Base-by-base conservation (phyloP, 2,113 vertebrate species). In the Hippoglossus stenolepis region DNA sequence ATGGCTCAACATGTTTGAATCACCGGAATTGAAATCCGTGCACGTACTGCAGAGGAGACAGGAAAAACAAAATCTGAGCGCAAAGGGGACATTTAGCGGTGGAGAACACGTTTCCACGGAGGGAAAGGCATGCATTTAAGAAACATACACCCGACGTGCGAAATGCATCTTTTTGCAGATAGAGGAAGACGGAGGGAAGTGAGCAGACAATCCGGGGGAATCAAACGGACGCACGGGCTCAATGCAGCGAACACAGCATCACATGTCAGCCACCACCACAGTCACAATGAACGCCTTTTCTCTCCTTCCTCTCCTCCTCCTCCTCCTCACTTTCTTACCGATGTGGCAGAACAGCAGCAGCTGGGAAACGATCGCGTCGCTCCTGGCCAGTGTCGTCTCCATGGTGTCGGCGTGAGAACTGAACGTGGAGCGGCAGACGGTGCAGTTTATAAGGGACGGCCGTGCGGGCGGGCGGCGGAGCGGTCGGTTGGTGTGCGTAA, bases 331-430 rank as follows among this genome's bases (percentile, higher is more conserved):
- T 63, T 85, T 80, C 93, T 90, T 91, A 94, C 94, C 94, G 83
- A 82, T 87, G 0, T 85, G 85, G 69, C 84, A 82, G 77, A 94
- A 56, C 53, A 93, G 75, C 31, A 92, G 88, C 82, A 93, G 85
- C 75, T 80, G 91, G 24, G 54, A 86, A 75, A 89, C 56, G 47
- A 87, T 17, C 21, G 88, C 8, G 4, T 72, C 57, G 63, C 65
- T 83, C 72, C 82, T 62, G 58, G 7, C 58, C 26, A 53, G 23
- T 45, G 77, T 31, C 58, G 68, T 58, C 65, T 89, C 79, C 94
- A 94, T 93, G 73, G 65, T 87, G 51, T 69, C 76, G 47, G 43
- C 23, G 63, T 20, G n/a, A 70, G 24, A 79, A 81, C n/a, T 12
- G 13, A 26, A 35, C 53, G 71, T 9, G 10, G 49, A 64, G 56